Conservation (phyloP, 2,888 invertebrate genomes). For the Alloplasta piceator region DNA sequence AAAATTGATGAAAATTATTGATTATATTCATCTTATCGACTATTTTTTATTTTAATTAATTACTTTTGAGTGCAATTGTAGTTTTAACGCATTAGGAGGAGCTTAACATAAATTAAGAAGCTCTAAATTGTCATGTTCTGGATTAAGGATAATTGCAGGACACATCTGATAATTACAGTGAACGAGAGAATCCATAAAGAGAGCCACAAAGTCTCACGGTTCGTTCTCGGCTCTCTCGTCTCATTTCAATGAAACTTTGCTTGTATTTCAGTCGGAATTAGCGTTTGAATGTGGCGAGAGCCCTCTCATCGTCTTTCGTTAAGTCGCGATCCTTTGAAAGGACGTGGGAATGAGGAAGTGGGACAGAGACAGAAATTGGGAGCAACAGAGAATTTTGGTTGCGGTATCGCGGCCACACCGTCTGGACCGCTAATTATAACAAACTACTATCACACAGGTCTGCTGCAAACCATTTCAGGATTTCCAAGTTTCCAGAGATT, state of each 20-base stretch:
- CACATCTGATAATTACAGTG: background rate
- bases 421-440: conserved; percentile 74
- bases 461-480: conserved; percentile 63
- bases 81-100: too few species aligned
- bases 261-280: conserved; percentile 65
- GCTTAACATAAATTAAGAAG: too few species aligned
- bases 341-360: too few species aligned
- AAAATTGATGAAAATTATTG: too few species aligned
- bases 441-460: conserved; percentile 64
- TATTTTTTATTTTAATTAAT: too few species aligned
- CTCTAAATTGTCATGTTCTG: too few species aligned
- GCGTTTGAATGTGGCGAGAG: conserved; percentile 65
- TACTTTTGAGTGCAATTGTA: too few species aligned
- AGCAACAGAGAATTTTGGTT: conserved; percentile 22
- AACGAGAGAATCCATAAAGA: background rate
- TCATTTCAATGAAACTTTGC: conserved; percentile 57
- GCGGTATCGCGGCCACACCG: conserved; percentile 70
- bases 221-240: background rate
- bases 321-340: conserved; percentile 16
- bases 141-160: background rate
- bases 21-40: too few species aligned
- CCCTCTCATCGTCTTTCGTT: conserved; percentile 61
- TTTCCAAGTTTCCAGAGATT: conserved; percentile 56
- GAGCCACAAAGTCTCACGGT: background rate
- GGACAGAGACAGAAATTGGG: background rate